Evolutionary conservation across 2,113 vertebrate species (phyloP).

Genomic region (Daboia siamensis): DNA sequence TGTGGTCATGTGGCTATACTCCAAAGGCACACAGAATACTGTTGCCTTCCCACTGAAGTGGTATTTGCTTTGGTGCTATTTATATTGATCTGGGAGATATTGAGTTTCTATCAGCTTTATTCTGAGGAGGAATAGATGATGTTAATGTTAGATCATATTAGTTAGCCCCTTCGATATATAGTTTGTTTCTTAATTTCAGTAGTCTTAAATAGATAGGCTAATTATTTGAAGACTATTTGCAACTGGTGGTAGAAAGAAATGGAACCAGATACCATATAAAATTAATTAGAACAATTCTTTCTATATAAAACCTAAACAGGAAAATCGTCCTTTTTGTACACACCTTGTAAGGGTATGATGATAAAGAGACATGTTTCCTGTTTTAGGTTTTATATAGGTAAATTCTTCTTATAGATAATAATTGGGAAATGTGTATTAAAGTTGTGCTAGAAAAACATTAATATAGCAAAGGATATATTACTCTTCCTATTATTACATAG

Average conservation of each 20-base stretch:
- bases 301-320: neutral
- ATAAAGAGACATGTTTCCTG: neutral
- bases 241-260: neutral
- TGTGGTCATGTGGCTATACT: too few species aligned
- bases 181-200: neutral
- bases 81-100: neutral
- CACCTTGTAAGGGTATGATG: neutral
- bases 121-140: neutral
- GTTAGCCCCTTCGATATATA: neutral
- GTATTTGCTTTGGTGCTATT: neutral
- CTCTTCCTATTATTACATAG: neutral
- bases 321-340: neutral
- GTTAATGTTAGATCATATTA: neutral
- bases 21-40: too few species aligned
- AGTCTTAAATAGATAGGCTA: neutral
- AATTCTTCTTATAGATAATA: neutral
- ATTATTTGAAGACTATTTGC: neutral
- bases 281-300: neutral
- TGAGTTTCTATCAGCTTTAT: neutral
- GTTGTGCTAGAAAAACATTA: neutral
- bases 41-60: too few species aligned
- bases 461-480: neutral
- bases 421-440: neutral
- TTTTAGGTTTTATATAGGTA: neutral
- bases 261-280: neutral